Evolutionary conservation across 2,797 vertebrate genomes (phyloP).

Genomic region (Tokudaia tokunoshimensis): DNA sequence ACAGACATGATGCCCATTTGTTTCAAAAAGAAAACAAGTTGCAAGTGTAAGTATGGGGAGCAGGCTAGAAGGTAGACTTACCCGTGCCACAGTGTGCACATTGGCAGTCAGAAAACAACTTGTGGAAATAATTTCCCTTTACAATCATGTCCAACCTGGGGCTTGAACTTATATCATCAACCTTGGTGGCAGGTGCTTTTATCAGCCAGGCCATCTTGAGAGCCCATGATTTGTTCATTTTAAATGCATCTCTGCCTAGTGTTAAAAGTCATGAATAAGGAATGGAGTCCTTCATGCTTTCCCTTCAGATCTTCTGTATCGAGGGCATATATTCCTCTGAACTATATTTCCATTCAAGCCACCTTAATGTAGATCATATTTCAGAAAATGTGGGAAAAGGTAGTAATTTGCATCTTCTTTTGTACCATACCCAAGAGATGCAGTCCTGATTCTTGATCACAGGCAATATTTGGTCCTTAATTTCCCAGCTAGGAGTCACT

Average conservation of each 20-base stretch:
- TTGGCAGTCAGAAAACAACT: background rate
- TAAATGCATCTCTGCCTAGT: background rate
- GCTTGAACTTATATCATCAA: background rate
- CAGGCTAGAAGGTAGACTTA: background rate
- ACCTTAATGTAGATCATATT: constrained; percentile 20
- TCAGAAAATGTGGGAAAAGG: constrained; percentile 4
- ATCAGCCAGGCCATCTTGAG: background rate
- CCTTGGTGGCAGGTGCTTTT: background rate
- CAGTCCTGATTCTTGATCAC: constrained; percentile 27
- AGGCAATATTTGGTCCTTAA: constrained; percentile 35
- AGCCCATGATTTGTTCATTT: background rate
- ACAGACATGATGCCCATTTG: background rate
- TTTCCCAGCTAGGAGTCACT: background rate
- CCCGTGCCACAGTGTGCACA: too few species aligned
- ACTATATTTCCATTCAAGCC: constrained; percentile 11
- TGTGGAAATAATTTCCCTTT: background rate
- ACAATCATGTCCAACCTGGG: background rate
- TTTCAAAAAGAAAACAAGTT: background rate
- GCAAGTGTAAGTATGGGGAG: background rate
- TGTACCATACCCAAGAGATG: background rate
- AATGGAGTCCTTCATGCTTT: background rate
- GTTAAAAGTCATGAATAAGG: background rate
- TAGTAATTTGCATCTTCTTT: constrained; percentile 40
- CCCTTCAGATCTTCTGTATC: background rate
- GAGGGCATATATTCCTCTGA: background rate